Conservation (phyloP, 1,140 invertebrate species). For the Drosophila nasuta region DNA sequence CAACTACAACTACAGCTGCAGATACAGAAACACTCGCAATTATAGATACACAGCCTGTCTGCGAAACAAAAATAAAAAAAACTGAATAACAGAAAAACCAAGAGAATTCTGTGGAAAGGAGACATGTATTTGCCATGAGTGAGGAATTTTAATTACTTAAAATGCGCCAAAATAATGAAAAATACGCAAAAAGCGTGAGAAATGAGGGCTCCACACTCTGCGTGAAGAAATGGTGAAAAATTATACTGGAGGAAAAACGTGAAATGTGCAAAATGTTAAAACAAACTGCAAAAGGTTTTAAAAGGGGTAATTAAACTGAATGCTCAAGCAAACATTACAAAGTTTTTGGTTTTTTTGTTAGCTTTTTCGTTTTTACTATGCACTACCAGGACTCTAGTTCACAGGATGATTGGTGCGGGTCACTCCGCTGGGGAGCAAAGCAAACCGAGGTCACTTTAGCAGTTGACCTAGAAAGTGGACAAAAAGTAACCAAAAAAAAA, state of each 20-base stretch:
- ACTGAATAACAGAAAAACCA: neutral
- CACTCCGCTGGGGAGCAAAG: neutral
- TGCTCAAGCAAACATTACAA: slow-evolving; percentile 56
- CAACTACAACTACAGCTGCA: neutral
- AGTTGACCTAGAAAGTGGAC: slow-evolving; percentile 68
- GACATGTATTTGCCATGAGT: slow-evolving; percentile 42
- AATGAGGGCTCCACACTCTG: slow-evolving; percentile 4
- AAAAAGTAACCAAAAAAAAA: slow-evolving; percentile 23
- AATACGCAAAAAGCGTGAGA: slow-evolving; percentile 23
- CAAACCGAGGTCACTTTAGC: slow-evolving; percentile 13
- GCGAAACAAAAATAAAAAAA: neutral
- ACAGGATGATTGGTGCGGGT: slow-evolving; percentile 17
- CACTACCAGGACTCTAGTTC: neutral
- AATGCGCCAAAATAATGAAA: slow-evolving; percentile 51
- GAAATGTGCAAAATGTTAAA: slow-evolving; percentile 52
- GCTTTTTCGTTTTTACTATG: neutral
- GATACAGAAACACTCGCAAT: slow-evolving; percentile 1
- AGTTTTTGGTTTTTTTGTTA: neutral
- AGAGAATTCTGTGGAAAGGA: neutral
- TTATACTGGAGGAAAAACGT: neutral
- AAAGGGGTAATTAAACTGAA: slow-evolving; percentile 69
- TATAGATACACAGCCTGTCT: slow-evolving; percentile 13
- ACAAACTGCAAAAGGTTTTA: slow-evolving; percentile 49
- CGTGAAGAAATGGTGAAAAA: neutral
- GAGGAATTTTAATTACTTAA: slow-evolving; percentile 69